Conservation (phyloP, 2,113 vertebrate genomes). For the Apodemus sylvaticus region DNA sequence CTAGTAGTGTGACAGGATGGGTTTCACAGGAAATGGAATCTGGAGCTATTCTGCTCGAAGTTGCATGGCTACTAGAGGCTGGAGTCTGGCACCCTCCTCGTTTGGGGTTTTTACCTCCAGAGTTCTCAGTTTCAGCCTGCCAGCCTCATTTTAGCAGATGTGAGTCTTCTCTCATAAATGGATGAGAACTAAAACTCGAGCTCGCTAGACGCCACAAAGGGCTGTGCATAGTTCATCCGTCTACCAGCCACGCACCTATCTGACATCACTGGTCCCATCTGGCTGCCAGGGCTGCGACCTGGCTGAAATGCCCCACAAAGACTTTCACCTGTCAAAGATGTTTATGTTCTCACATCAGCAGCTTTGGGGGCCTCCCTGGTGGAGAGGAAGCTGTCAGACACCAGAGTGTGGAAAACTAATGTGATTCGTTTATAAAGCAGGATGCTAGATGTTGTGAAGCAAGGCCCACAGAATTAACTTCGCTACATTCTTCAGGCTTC, state of each 20-base stretch:
- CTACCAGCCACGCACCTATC: neutral
- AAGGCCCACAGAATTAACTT: constrained; percentile 59
- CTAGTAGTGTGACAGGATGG: neutral
- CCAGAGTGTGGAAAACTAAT: constrained; percentile 28
- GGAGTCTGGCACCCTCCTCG: too few species aligned
- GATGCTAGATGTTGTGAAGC: constrained; percentile 28
- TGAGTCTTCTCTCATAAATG: neutral
- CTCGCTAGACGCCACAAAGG: neutral
- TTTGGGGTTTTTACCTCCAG: neutral
- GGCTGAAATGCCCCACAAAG: neutral
- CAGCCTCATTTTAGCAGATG: neutral
- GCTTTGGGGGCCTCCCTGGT: neutral
- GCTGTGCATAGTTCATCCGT: neutral
- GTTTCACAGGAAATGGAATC: neutral
- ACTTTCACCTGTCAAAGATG: neutral
- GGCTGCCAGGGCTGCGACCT: neutral
- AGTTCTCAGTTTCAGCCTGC: neutral
- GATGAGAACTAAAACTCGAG: neutral
- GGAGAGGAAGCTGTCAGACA: neutral
- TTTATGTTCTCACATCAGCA: neutral
- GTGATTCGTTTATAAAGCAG: constrained; percentile 11
- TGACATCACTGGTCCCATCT: neutral
- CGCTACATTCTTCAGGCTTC: constrained; percentile 54
- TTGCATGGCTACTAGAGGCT: neutral
- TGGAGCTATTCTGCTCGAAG: neutral